Evolutionary conservation across 2,888 invertebrate species (phyloP), one percentile per base, ranked within the genome.

Genomic region (Nesidiocoris tenuis): DNA sequence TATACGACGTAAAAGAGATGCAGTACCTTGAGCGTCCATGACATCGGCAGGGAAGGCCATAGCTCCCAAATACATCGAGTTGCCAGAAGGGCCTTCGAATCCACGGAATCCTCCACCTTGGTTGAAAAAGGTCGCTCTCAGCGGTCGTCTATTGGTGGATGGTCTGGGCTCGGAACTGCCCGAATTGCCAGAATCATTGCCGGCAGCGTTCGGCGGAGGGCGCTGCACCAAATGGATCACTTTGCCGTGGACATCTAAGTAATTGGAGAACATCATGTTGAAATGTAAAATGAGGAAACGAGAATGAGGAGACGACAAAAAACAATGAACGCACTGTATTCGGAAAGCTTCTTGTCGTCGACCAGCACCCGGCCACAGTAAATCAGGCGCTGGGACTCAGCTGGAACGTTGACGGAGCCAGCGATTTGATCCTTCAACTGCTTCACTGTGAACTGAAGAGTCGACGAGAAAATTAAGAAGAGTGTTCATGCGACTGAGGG

Each of bases 331-430:
- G 83, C 86, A 93, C 94, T 93, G 85, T 93, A 95, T 83, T 96
- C 94, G 78, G 89, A 88, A 23, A 98, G 87, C 82, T 89, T 91
- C 80, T 91, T 92, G 16, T 93, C 94, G 86, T 98, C 94, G 82
- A 92, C 91, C 68, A 98, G 85, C 23, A 97, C 95, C 84, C 94
- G 87, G n/a, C 98, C 98, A 83, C 94, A 94, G 83, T 94, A 97
- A 81, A 98, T 98, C 56, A 98, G 88, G 76, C 97, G 88, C 83
- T 97, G 97, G 65, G 91, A 89, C 78, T 91, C 91, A 5, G 91
- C 90, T 22, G 92, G 87, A 80, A 97, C 91, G 76, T 88, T 89
- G 80, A 97, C 91, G 79, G 90, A 88, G 68, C 90, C 90, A 2
- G 90, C 88, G 79, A 95, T 91, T 80, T 89, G 87, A 80, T 91